Evolutionary conservation across 2,113 vertebrate genomes (phyloP), one percentile per base, ranked within the genome.

Genomic region (Cyprinodon variegatus): DNA sequence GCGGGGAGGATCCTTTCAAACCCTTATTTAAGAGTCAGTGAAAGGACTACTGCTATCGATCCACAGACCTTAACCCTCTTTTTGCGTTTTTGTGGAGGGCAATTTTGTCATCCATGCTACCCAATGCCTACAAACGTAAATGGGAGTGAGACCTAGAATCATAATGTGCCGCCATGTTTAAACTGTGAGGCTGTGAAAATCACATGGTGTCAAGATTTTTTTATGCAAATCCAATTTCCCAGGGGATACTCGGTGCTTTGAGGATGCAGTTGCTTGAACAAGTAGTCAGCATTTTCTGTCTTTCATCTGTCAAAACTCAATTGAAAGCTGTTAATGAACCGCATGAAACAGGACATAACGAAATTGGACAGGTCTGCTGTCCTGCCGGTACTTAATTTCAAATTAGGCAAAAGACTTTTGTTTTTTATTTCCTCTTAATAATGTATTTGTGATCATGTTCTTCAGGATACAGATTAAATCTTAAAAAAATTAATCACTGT

Each of bases 51-150:
- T 41, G 65, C 45, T 90, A 93, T 92, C 71, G 93, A 94, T 94
- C 81, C 65, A n/a, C 5, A 62, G 65, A 74, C 65, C 72, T 83
- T 68, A 85, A 78, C 70, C 79, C 70, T 85, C 46, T 67, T 85
- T 92, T 87, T 78, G 85, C 83, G 87, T 77, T 40, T 69, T 85
- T 74, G 78, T 37, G 72, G 85, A 85, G 85, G 84, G 77, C 53
- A 40, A 81, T 81, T 88, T 91, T 93, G 90, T 90, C 85, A 91
- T 93, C 86, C 87, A 87, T 82, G 77, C 81, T 64, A 86, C 81
- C 79, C 78, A 72, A 63, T 46, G 79, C 48, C 62, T 76, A 17
- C 3, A 74, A 57, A 72, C 76, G 64, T 39, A 60, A 81, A 86
- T 77, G 68, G 83, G 72, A 83, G 76, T 22, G 36, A 86, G 84